A percentile compares a stretch with the other conserved stretches of the same genome.
These are phyloP conservation scores for Procambarus clarkii DNA, from an alignment of 1,140 invertebrate species.

Conservation along the genomic window DNA sequence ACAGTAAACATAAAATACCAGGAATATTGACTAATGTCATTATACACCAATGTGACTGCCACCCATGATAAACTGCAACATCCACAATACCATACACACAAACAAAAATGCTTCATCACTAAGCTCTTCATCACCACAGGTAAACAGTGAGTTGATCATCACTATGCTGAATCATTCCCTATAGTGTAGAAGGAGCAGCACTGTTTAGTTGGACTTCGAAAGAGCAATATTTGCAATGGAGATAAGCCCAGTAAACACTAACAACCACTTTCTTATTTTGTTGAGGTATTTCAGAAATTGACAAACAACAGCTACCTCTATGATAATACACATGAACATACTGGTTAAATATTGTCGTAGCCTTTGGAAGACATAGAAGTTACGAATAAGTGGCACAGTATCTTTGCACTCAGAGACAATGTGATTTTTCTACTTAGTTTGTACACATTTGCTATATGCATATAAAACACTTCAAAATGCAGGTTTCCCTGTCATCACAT, in stretches of 20 bases:
- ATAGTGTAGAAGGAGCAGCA: constrained; percentile 55
- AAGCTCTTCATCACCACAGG: neutral
- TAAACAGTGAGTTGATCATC: neutral
- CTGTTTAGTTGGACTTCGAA: constrained; percentile 58
- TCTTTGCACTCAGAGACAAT: constrained; percentile 68
- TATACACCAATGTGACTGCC: neutral
- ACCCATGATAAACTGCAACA: neutral
- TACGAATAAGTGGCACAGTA: constrained; percentile 69
- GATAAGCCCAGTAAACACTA: constrained; percentile 50
- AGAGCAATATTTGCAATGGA: constrained; percentile 55
- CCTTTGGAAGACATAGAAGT: constrained; percentile 70
- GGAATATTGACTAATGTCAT: neutral
- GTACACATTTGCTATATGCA: constrained; percentile 49
- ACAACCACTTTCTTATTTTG: constrained; percentile 60
- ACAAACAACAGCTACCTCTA: constrained; percentile 67
- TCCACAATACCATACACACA: neutral
- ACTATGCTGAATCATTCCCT: constrained; percentile 19
- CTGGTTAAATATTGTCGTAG: constrained; percentile 66
- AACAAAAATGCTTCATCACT: neutral
- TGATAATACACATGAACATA: constrained; percentile 54
- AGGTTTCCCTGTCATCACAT: constrained; percentile 59
- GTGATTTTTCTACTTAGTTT: constrained; percentile 57
- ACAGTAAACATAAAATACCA: too few species aligned
- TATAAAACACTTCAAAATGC: constrained; percentile 41
- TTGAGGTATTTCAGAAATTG: constrained; percentile 66